Base-by-base conservation (phyloP, 2,888 invertebrate species). In the Dione vanillae region DNA sequence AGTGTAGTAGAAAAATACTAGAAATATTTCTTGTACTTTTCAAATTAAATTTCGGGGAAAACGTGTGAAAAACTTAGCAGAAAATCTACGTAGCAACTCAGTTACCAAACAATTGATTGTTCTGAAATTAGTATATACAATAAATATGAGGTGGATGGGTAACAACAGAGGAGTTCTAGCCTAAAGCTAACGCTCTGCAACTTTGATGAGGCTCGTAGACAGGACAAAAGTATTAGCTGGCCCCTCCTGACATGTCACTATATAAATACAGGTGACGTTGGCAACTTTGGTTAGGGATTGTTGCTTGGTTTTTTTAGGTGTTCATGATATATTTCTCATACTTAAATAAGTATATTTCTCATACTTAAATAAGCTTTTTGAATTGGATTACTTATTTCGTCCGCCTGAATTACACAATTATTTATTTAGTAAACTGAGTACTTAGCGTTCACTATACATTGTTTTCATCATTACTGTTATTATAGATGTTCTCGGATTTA, bases 151-250 rank as follows among this genome's bases (percentile, higher is more conserved):
- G 40, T 62, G 35, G 19, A 51, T 47, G 64, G 27, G 27, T 27
- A 69, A 67, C 67, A 64, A 40, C 43, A 51, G 58, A 69, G 40
- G 51, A 67, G 59, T 19, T 19, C 52, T 40, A 45, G 58, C 52
- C n/a, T 58, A 64, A 70, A 35, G 59, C 51, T 51, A 67, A 72
- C 40, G 47, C 51, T 45, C 40, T 73, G 71, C 73, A 73, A 69
- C 16, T 71, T 73, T 71, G 61, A 73, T 73, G 73, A 66, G 56
- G n/a, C 20, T 47, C 20, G 49, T 45, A 65, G 70, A 71, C 73
- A 69, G 65, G 58, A 73, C 68, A 70, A 71, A 69, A 41, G 66
- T 69, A 71, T 73, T 69, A 71, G 66, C 62, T 52, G 56, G 58
- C 66, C 68, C 73, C 72, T 67, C 52, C 65, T 47, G 40, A 40